These are phyloP conservation scores for Muscicapa striata DNA, from an alignment of 2,797 vertebrate species.

Conservation along the genomic window DNA sequence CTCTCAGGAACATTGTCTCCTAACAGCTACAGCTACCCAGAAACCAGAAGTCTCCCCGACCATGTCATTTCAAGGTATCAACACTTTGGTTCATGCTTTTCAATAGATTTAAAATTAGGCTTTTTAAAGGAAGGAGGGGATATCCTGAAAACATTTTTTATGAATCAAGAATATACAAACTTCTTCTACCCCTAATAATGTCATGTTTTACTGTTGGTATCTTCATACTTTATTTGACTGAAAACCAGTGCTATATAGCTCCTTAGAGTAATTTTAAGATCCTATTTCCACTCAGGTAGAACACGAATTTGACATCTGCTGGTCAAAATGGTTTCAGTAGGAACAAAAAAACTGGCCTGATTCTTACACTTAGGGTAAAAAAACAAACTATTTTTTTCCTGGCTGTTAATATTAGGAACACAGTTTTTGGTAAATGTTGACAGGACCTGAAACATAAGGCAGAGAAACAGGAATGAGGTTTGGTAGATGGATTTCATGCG, in stretches of 20 bases:
- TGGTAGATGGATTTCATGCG: not conserved
- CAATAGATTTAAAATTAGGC: not conserved
- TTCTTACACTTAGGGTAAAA: not conserved
- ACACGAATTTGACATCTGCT: not conserved
- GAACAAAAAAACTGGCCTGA: not conserved
- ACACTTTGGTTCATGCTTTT: not conserved
- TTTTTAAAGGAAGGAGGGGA: not conserved
- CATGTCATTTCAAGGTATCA: not conserved
- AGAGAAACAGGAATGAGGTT: not conserved
- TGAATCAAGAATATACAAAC: not conserved
- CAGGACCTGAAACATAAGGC: not conserved
- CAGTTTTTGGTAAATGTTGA: not conserved
- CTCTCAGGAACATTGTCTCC: not conserved
- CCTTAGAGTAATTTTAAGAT: not conserved
- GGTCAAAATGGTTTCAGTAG: not conserved
- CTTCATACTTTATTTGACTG: not conserved
- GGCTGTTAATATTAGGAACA: not conserved
- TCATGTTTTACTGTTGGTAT: not conserved
- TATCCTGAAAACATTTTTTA: not conserved
- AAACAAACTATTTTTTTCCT: fast-evolving
- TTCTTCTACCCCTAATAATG: not conserved
- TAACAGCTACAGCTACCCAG: not conserved
- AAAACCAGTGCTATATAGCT: not conserved
- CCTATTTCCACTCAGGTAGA: not conserved
- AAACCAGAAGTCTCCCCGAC: not conserved